These are phyloP conservation scores for Prionailurus viverrinus DNA, from an alignment of 2,113 vertebrate genomes.

Conservation along the genomic window DNA sequence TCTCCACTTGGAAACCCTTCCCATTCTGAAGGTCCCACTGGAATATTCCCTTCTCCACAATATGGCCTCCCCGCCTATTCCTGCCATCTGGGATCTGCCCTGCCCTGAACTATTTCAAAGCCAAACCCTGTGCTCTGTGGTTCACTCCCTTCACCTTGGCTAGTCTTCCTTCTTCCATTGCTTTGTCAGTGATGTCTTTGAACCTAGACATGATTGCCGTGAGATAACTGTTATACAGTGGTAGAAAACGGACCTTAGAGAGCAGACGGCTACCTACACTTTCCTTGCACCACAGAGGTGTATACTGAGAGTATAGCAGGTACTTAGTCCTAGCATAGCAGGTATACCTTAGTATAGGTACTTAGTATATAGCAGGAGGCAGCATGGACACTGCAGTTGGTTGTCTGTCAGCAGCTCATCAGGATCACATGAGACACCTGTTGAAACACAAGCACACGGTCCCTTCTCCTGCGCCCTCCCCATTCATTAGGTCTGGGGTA, in stretches of 20 bases:
- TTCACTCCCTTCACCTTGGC: not conserved
- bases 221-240: not conserved
- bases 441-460: not conserved
- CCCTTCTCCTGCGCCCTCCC: not conserved
- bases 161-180: not conserved
- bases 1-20: not conserved
- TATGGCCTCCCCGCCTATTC: not conserved
- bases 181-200: not conserved
- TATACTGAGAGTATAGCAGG: not conserved
- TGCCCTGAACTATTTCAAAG: not conserved
- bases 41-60: not conserved
- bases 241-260: not conserved
- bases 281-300: not conserved
- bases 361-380: not conserved
- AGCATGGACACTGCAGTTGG: accelerated
- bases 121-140: not conserved
- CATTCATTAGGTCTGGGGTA: not conserved
- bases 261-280: not conserved
- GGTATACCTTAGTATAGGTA: not conserved
- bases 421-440: not conserved
- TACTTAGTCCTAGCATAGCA: not conserved
- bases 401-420: not conserved
- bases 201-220: not conserved
- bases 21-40: not conserved
- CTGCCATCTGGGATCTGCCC: not conserved